Evolutionary conservation across 2,797 vertebrate genomes (phyloP), one percentile per base, ranked within the genome.

Genomic region (Phalloptychus januarius): DNA sequence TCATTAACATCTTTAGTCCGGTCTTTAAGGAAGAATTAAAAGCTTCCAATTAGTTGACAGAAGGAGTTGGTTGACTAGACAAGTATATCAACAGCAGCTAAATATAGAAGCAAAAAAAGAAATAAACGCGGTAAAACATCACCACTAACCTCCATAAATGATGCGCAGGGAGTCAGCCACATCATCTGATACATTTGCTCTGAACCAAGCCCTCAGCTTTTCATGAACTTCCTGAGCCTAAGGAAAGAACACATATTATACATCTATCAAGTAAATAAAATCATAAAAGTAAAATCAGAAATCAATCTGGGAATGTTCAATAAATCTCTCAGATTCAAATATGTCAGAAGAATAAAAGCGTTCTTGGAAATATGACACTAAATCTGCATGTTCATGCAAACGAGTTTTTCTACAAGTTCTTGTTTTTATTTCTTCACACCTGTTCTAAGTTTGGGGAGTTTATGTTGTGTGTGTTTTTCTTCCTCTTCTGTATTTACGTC

Each of bases 221-320:
- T 97, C 96, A 0, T 98, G 97, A 71, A 98, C 96, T 87, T 98
- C 97, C 93, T 98, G 97, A 82, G 97, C 97, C 97, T 98, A 74
- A 46, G 71, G 18, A 72, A 4, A 40, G 16, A 33, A 52, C 5
- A 8, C 18, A 15, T 7, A 28, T 20, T 28, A 15, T 18, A 36
- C 28, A 52, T 54, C n/a, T 45, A 7, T 25, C 28, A 33, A 65
- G 20, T 69, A 7, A n/a, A 2, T 42, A 50, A 7, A 46, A 33
- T 16, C 23, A 50, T 36, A 36, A 20, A 50, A 33, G 31, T 28
- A 71, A 20, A 10, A 36, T 18, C 5, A 33, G 8, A 36, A 23
- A 36, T 71, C 20, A 31, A 31, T 50, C 7, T 23, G 45, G 18
- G 23, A 40, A 69, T 13, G 12, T 69, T 44, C 10, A 23, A 15